Evolutionary conservation across 2,797 vertebrate species (phyloP), one percentile per base, ranked within the genome.

Genomic region (Coreius guichenoti): DNA sequence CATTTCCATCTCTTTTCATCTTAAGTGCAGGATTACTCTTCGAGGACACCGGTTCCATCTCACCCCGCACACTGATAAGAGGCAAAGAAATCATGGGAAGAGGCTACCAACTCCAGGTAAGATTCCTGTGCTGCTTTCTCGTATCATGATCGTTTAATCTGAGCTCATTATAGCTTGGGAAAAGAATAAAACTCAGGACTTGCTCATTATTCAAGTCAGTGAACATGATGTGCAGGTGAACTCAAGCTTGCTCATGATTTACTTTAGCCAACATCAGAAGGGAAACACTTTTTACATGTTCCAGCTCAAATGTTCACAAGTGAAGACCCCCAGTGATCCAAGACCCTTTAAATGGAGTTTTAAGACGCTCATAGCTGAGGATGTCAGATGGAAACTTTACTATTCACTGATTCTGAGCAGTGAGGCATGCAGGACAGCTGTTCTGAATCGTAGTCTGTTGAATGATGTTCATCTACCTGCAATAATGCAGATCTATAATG

Each of bases 21-120:
- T 12, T 91, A 87, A 91, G 89, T 87, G 72, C 31, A 54, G 39
- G 80, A 67, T 86, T 88, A 80, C 89, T 58, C 88, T 74, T 77
- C 84, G 88, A 86, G 88, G 80, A 77, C 86, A 77, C 58, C 43
- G 43, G 21, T 80, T 88, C 76, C 88, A 80, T 51, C 81, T 74
- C 70, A 91, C 65, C 65, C 65, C 2, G 47, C 76, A 84, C 43
- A 21, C 79, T 56, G 3, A 16, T 79, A 45, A 80, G 65, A 33
- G 43, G 8, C 67, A 91, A 69, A 61, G 23, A 74, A 61, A 75
- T 75, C 56, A 83, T 93, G 94, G 91, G 91, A 86, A 87, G 83
- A 58, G 90, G 88, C 77, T 87, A 69, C 76, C 93, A 86, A 86
- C 70, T 39, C 70, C 86, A 92, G 93, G 94, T 95, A 91, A 92